These are phyloP conservation scores for Conchocele bisecta DNA, from an alignment of 2,888 invertebrate species.

Conservation along the genomic window DNA sequence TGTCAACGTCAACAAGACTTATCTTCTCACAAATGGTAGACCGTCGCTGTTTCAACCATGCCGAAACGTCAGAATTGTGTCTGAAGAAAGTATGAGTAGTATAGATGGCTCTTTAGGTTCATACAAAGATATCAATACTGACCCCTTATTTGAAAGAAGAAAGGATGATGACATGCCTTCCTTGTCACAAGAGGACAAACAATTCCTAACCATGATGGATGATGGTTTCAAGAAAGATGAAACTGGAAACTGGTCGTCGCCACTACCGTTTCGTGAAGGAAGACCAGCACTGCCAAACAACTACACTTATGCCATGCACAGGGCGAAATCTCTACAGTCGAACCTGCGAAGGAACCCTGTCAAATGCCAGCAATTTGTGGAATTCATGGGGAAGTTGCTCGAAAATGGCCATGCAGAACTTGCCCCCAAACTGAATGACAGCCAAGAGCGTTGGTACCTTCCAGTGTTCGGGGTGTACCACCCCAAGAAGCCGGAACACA, in stretches of 20 bases:
- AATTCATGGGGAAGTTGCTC: slow-evolving; percentile 37
- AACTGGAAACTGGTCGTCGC: slow-evolving; percentile 16
- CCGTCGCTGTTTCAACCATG: slow-evolving; percentile 19
- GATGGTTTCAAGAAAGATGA: slow-evolving; percentile 10
- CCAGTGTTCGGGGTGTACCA: slow-evolving; percentile 59
- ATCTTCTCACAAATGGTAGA: slow-evolving; percentile 13
- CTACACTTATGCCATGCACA: neutral
- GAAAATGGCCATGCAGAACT: slow-evolving; percentile 43
- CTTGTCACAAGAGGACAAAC: slow-evolving; percentile 28
- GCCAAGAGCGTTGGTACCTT: slow-evolving; percentile 55
- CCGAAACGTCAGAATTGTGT: too few relatives aligned
- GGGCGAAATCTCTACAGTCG: neutral
- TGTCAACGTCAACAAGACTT: slow-evolving; percentile 30
- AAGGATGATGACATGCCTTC: slow-evolving; percentile 15
- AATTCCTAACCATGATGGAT: slow-evolving; percentile 28
- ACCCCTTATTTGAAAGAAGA: slow-evolving; percentile 8
- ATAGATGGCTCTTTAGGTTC: too few relatives aligned
- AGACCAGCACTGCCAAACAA: neutral
- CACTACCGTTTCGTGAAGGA: slow-evolving; percentile 12
- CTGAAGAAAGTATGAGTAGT: too few relatives aligned
- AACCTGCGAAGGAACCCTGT: slow-evolving; percentile 9
- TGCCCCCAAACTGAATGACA: slow-evolving; percentile 26
- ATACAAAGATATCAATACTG: too few relatives aligned
- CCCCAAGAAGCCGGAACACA: slow-evolving; percentile 50
- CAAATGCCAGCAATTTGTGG: slow-evolving; percentile 38